These are phyloP conservation scores for Tapirus terrestris DNA, from an alignment of 2,113 vertebrate species.

Conservation along the genomic window DNA sequence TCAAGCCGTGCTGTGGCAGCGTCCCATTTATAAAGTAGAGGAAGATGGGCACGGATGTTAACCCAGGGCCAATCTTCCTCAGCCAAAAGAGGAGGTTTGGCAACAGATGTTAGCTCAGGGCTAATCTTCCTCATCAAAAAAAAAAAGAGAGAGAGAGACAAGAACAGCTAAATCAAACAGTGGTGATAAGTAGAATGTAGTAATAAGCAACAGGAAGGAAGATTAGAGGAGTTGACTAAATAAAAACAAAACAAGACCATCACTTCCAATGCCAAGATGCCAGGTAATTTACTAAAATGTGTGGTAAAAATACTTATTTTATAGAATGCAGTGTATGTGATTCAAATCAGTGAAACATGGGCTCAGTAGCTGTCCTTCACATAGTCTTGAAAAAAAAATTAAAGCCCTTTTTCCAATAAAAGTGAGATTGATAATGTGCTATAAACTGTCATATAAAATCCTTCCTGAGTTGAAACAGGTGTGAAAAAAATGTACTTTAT, in stretches of 20 bases:
- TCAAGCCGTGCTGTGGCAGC: too few relatives aligned
- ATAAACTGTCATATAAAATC: constrained; percentile 10
- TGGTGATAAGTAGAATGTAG: background rate
- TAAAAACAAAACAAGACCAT: background rate
- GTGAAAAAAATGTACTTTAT: background rate
- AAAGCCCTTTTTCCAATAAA: constrained; percentile 56
- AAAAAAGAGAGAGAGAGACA: background rate
- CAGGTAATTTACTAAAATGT: background rate
- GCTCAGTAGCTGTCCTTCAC: constrained; percentile 80
- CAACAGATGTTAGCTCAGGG: too few relatives aligned
- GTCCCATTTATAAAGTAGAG: too few relatives aligned
- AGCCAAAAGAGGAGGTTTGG: too few relatives aligned
- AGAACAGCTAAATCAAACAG: background rate
- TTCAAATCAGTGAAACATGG: background rate
- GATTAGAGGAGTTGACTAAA: background rate
- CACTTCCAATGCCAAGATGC: background rate
- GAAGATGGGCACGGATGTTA: too few relatives aligned
- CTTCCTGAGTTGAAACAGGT: background rate
- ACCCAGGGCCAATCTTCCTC: too few relatives aligned
- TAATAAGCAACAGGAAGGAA: background rate
- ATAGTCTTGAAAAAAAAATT: constrained; percentile 69
- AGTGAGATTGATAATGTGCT: constrained; percentile 18
- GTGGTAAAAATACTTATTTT: background rate
- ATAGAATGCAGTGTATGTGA: background rate
- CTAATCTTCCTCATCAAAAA: too few relatives aligned